Evolutionary conservation across 2,113 vertebrate genomes (phyloP).

Genomic region (Galeopterus variegatus): DNA sequence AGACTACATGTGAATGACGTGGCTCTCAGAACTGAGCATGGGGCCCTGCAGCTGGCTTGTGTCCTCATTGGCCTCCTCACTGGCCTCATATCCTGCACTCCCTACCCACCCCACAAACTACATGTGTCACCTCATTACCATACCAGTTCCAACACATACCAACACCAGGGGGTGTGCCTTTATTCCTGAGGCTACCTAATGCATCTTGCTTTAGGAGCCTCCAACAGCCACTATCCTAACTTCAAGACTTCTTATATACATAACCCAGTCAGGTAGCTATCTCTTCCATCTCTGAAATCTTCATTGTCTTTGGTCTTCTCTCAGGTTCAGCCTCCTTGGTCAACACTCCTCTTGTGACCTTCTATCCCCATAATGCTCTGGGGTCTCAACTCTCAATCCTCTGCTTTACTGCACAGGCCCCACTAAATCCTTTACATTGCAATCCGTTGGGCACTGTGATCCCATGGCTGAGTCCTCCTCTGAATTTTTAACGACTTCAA

Average conservation of each 20-base stretch:
- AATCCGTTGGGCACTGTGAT: not conserved
- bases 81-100: not conserved
- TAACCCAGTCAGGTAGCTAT: rapidly evolving
- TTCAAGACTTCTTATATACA: not conserved
- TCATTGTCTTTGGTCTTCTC: not conserved
- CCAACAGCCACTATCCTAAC: not conserved
- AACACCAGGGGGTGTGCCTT: not conserved
- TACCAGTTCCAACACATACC: rapidly evolving
- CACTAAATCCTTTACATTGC: not conserved
- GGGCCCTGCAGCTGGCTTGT: not conserved
- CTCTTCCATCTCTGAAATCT: not conserved
- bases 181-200: not conserved
- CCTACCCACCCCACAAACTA: too few species aligned
- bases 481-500: not conserved
- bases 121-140: rapidly evolving
- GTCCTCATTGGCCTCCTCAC: not conserved
- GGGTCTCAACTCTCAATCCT: not conserved
- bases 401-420: not conserved
- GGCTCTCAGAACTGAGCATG: not conserved
- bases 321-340: not conserved
- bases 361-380: not conserved
- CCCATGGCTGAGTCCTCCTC: not conserved
- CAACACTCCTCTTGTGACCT: not conserved
- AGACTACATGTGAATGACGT: rapidly evolving
- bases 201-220: not conserved